These are phyloP conservation scores for Falco berigora DNA, from an alignment of 2,797 vertebrate species.

Conservation along the genomic window DNA sequence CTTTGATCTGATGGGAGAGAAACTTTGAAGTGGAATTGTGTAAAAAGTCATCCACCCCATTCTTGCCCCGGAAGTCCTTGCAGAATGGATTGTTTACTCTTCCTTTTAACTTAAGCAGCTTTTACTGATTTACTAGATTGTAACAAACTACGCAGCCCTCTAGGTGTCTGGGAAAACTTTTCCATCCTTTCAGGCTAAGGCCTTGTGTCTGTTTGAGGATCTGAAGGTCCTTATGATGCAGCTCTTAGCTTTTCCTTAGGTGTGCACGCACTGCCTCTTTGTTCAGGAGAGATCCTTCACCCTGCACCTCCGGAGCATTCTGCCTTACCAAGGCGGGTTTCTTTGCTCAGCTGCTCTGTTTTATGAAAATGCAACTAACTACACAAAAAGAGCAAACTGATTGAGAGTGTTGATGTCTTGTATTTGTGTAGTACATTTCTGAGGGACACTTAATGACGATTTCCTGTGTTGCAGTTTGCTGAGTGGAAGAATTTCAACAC, in stretches of 20 bases:
- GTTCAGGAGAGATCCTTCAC: neutral
- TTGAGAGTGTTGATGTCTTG: neutral
- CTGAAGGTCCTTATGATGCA: neutral
- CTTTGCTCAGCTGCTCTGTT: neutral
- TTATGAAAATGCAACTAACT: neutral
- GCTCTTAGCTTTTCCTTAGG: neutral
- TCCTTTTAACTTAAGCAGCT: neutral
- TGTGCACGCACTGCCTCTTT: neutral
- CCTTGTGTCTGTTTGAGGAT: neutral
- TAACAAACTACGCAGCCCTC: neutral
- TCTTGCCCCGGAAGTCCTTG: neutral
- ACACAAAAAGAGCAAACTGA: neutral
- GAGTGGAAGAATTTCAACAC: constrained; percentile 97
- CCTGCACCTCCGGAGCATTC: neutral
- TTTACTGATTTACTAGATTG: neutral
- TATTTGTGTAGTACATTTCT: neutral
- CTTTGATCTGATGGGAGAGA: neutral
- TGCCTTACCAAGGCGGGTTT: neutral
- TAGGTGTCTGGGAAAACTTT: neutral
- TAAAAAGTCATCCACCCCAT: neutral
- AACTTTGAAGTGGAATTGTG: neutral
- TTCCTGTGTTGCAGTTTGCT: constrained; percentile 84
- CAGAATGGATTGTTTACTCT: neutral
- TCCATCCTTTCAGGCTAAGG: neutral
- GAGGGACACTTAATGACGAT: neutral